Conservation (phyloP, 2,797 vertebrate species). For the Streptopelia turtur region DNA sequence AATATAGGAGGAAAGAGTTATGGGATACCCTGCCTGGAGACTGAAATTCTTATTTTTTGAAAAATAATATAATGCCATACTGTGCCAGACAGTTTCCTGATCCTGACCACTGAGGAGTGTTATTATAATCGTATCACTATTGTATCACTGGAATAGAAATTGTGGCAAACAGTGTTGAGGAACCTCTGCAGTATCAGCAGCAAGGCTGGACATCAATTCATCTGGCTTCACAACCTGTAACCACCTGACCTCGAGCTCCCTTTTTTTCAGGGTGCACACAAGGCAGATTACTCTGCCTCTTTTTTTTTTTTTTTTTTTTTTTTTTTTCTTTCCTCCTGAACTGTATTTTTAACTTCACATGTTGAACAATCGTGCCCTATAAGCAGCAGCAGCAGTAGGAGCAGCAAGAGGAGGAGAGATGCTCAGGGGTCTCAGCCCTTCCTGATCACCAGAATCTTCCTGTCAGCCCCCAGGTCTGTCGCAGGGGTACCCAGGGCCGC, state of each 20-base stretch:
- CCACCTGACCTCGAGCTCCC: not conserved
- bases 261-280: fast-evolving
- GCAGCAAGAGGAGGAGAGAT: not conserved
- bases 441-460: not conserved
- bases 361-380: fast-evolving
- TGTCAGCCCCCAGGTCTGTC: not conserved
- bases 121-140: not conserved
- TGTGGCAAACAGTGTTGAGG: not conserved
- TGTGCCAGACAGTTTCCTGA: not conserved
- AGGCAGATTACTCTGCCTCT: not conserved
- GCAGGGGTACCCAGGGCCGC: too few relatives aligned
- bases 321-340: not conserved
- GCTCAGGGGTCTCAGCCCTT: not conserved
- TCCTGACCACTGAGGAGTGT: not conserved
- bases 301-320: not conserved
- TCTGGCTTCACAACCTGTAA: not conserved
- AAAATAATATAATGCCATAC: not conserved
- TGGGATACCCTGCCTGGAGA: not conserved
- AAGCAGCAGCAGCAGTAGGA: not conserved
- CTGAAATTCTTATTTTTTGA: not conserved
- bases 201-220: not conserved
- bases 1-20: not conserved
- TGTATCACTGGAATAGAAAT: not conserved
- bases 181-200: not conserved
- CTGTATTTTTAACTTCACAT: not conserved